These are phyloP conservation scores for Gorsachius magnificus DNA, from an alignment of 2,797 vertebrate species.

Conservation along the genomic window DNA sequence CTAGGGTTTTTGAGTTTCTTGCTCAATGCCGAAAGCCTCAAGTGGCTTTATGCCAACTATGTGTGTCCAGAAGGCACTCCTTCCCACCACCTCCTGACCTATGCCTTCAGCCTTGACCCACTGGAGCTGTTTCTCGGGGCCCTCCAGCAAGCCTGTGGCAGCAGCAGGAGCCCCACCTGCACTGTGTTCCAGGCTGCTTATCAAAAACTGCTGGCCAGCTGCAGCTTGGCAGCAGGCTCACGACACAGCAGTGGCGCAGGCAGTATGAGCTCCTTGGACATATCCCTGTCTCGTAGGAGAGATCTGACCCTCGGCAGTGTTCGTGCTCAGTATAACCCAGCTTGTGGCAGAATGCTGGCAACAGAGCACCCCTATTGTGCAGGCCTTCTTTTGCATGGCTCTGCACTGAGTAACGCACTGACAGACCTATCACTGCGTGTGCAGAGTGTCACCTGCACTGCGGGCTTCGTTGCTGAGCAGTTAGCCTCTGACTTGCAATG, in stretches of 20 bases:
- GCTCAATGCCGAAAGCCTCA: slow-evolving; percentile 66
- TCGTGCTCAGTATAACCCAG: slow-evolving; percentile 1
- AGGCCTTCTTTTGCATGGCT: neutral
- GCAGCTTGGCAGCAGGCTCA: neutral
- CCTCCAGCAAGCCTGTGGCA: slow-evolving; percentile 19
- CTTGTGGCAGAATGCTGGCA: neutral
- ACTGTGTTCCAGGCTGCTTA: slow-evolving; percentile 53
- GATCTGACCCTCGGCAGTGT: slow-evolving; percentile 49
- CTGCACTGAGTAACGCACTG: neutral
- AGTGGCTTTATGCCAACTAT: slow-evolving; percentile 59
- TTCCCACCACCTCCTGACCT: slow-evolving; percentile 2
- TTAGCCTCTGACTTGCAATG: slow-evolving; percentile 43
- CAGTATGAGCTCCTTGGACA: neutral
- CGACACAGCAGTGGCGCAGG: neutral
- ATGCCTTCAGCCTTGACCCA: slow-evolving; percentile 46
- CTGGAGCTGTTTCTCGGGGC: slow-evolving; percentile 60
- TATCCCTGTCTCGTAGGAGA: neutral
- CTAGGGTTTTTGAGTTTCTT: slow-evolving; percentile 69
- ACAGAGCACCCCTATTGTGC: neutral
- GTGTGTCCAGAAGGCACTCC: neutral
- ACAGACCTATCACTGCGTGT: slow-evolving; percentile 10
- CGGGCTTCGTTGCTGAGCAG: neutral
- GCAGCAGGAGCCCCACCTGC: slow-evolving; percentile 45
- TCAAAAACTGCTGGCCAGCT: slow-evolving; percentile 32
- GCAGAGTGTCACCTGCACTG: neutral